phyloP scores from a whole-genome alignment of 1,140 invertebrate species.

The Aphelenchoides fujianensis region DNA sequence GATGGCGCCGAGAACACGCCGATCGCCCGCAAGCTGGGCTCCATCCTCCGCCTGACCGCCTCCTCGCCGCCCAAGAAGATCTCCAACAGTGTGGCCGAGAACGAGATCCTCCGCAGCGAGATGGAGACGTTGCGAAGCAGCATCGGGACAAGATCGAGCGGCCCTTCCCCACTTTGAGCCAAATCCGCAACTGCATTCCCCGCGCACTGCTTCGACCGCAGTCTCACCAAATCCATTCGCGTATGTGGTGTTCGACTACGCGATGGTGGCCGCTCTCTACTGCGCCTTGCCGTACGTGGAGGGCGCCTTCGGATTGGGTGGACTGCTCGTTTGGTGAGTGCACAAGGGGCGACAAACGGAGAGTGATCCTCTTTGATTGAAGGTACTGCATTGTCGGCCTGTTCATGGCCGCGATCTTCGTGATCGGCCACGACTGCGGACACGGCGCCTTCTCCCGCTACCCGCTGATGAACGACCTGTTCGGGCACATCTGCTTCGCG shows the following conservation, averaged over 20 bases:
- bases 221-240: constrained; percentile 56
- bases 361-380: neutral
- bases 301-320: constrained; percentile 31
- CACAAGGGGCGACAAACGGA: neutral
- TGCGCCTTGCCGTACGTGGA: constrained; percentile 45
- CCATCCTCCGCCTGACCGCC: too few species aligned
- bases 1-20: too few species aligned
- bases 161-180: constrained; percentile 27
- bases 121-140: neutral
- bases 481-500: constrained; percentile 55
- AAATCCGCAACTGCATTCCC: constrained; percentile 53
- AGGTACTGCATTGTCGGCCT: constrained; percentile 62
- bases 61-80: too few species aligned
- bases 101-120: neutral
- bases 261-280: constrained; percentile 52
- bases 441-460: constrained; percentile 64
- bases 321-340: constrained; percentile 44
- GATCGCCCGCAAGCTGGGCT: too few species aligned
- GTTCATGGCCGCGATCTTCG: constrained; percentile 63
- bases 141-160: neutral
- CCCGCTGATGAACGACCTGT: constrained; percentile 54
- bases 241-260: constrained; percentile 60
- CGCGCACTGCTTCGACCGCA: constrained; percentile 54
- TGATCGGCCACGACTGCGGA: constrained; percentile 65
- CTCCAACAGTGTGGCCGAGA: neutral